These are phyloP conservation scores for Phocoena phocoena DNA, from an alignment of 2,113 vertebrate genomes.

Conservation along the genomic window DNA sequence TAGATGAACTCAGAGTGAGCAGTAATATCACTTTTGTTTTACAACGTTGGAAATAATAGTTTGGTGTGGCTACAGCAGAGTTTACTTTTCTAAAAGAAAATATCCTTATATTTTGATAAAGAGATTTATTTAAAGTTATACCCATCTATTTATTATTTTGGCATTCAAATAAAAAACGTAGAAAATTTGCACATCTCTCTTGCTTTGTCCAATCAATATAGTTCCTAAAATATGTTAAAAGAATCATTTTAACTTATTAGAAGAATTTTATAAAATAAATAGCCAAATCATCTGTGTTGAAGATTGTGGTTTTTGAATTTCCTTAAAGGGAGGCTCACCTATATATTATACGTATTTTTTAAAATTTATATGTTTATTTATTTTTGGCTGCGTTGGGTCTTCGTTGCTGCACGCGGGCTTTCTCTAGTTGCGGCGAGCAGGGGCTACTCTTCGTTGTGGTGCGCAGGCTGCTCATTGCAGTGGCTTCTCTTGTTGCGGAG, in stretches of 20 bases:
- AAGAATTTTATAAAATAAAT: slow-evolving; percentile 32
- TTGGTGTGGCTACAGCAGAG: background rate
- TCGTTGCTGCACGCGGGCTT: rapidly evolving
- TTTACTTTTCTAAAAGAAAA: slow-evolving; percentile 35
- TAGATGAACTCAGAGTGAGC: background rate
- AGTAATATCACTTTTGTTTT: background rate
- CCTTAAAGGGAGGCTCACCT: background rate
- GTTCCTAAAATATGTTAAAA: slow-evolving; percentile 32
- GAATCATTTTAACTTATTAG: background rate
- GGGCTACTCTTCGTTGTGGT: too few species aligned
- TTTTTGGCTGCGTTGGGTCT: too few species aligned
- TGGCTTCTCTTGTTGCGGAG: too few species aligned
- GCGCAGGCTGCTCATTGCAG: too few species aligned
- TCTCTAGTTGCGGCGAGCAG: too few species aligned
- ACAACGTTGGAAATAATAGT: background rate
- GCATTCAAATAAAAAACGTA: slow-evolving; percentile 4
- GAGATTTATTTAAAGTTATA: slow-evolving; percentile 11
- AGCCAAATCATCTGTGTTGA: background rate
- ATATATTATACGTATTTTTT: slow-evolving; percentile 30
- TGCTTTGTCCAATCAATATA: background rate
- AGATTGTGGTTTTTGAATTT: background rate
- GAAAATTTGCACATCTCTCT: background rate
- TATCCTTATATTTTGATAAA: background rate
- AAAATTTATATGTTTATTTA: background rate
- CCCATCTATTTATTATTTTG: background rate